phyloP scores from a whole-genome alignment of 2,113 vertebrate genomes.

The Dromas ardeola region DNA sequence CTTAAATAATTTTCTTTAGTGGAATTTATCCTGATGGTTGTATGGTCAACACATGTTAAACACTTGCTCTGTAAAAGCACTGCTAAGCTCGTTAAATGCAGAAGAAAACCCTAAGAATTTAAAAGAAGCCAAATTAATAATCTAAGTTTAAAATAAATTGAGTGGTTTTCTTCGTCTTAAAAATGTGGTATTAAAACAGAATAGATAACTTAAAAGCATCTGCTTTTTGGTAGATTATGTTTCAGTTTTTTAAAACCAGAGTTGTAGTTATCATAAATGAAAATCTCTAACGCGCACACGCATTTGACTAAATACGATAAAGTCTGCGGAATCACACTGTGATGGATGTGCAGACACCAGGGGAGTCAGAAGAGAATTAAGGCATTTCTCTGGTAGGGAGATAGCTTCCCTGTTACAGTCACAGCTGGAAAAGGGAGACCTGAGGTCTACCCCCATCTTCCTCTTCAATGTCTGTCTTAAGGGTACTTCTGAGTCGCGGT shows the following conservation, averaged over 20 bases:
- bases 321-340: background rate
- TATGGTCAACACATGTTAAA: constrained; percentile 49
- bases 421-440: background rate
- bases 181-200: background rate
- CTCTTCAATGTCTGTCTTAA: background rate
- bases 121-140: background rate
- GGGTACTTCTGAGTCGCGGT: rapidly evolving
- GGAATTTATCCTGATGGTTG: background rate
- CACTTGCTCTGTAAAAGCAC: constrained; percentile 11
- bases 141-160: background rate
- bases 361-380: background rate
- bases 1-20: constrained; percentile 21
- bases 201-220: background rate
- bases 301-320: background rate
- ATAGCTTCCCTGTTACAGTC: background rate
- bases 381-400: background rate
- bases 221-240: background rate
- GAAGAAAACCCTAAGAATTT: background rate
- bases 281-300: background rate
- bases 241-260: background rate
- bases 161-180: background rate
- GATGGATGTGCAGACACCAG: too few relatives aligned
- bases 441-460: background rate
- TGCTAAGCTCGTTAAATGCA: background rate
- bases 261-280: background rate